Percentiles rank a stretch among this genome's conserved stretches.
These are phyloP conservation scores for Trachelus tabidus DNA, from an alignment of 2,888 invertebrate genomes.

Conservation along the genomic window DNA sequence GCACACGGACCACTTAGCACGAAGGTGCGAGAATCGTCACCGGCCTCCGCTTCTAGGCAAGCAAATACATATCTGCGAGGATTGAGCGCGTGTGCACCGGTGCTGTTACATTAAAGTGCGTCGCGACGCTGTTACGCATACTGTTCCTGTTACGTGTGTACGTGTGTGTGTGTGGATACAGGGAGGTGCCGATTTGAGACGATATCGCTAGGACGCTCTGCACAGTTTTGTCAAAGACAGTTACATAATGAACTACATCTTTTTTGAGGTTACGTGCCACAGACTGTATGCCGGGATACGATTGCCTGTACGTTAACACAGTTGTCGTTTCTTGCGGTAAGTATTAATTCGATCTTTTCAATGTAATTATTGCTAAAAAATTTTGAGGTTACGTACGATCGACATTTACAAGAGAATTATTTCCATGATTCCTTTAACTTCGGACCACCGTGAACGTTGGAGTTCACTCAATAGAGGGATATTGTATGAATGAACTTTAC, in stretches of 20 bases:
- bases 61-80: constrained; percentile 39
- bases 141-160: background rate
- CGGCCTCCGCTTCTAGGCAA: constrained; percentile 62
- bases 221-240: constrained; percentile 39
- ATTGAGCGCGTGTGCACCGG: background rate
- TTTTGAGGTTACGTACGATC: background rate
- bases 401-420: background rate
- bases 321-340: background rate
- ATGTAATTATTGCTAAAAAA: background rate
- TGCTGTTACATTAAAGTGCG: background rate
- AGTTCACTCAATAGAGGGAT: constrained; percentile 42
- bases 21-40: constrained; percentile 66
- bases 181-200: background rate
- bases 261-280: background rate
- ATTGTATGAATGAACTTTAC: constrained; percentile 59
- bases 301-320: background rate
- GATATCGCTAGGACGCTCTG: constrained; percentile 19
- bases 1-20: constrained; percentile 63
- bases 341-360: background rate
- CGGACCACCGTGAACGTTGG: constrained; percentile 37
- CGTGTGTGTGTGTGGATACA: background rate
- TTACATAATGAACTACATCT: constrained; percentile 45
- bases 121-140: background rate
- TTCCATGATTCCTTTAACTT: background rate
- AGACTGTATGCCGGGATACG: background rate